Evolutionary conservation across 2,888 invertebrate species (phyloP), one percentile per base, ranked within the genome.

Genomic region (Dromius quadrimaculatus): DNA sequence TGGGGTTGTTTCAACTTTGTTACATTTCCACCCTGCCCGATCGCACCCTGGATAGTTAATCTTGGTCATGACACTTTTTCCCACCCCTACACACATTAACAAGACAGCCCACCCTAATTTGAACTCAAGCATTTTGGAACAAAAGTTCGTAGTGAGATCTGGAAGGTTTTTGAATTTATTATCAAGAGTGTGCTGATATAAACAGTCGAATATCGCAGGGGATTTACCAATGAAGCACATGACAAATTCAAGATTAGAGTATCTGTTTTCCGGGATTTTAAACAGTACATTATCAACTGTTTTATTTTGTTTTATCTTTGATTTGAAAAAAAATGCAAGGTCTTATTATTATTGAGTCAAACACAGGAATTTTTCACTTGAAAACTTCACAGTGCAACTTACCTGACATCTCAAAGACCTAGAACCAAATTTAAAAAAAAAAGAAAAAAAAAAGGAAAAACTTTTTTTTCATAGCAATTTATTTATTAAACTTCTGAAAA

Each of bases 11-110:
- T 63, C 45, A 1, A 63, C 32, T 28, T 63, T 63, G n/a, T 15
- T 63, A 17, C 63, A 63, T 23, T 63, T 63, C 63, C 63, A 63
- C 13, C 63, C 63, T 1, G 20, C 23, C 23, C 63, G 13, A 45
- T 63, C 63, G 17, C 63, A 63, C 19, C 63, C 63, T 9, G 63
- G 63, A 22, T 19, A 63, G 3, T 6, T 22, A 28, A 63, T 32
- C 11, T 9, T 28, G 1, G 28, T 28, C 6, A n/a, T n/a, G n/a
- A 28, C 50, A 54, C 50, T 28, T 11, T 28, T 8, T 6, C 28
- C 28, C 28, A 28, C 11, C 4, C 13, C 5, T 6, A 28, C 28
- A 43, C 63, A 45, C 2, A 22, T n/a, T 6, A 43, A 43, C 15
- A 63, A 43, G 13, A 45, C 19, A 4, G 9, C 50, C 50, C 50